These are phyloP conservation scores for Cygnus atratus DNA, from an alignment of 2,113 vertebrate species.

Conservation along the genomic window DNA sequence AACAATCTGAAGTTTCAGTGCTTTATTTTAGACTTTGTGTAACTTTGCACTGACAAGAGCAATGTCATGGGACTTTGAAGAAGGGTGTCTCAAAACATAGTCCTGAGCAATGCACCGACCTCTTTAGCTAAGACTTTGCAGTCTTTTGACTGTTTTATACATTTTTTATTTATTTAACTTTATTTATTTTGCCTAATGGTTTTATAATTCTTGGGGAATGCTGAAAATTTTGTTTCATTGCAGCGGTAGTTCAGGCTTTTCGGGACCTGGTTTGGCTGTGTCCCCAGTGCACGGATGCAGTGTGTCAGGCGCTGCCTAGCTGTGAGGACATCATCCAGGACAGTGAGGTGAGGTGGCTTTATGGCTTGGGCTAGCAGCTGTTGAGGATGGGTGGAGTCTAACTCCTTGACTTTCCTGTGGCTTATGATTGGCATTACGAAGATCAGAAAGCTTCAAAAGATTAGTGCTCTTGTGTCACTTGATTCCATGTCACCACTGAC, in stretches of 20 bases:
- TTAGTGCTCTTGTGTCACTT: fast-evolving
- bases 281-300: conserved; percentile 85
- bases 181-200: background rate
- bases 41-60: background rate
- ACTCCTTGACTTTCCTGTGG: background rate
- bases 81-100: background rate
- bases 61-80: background rate
- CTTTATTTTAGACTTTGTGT: background rate
- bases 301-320: conserved; percentile 85
- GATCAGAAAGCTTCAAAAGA: background rate
- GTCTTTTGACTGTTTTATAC: background rate
- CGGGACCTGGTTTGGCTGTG: conserved; percentile 94
- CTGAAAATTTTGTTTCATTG: background rate
- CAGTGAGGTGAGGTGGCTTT: conserved; percentile 79
- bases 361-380: background rate
- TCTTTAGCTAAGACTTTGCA: background rate
- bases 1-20: background rate
- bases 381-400: background rate
- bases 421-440: fast-evolving
- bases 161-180: background rate
- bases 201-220: background rate
- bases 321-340: conserved; percentile 90
- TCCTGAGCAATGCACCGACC: background rate
- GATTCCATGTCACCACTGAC: fast-evolving
- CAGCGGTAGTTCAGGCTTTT: conserved; percentile 92